phyloP scores from a whole-genome alignment of 2,888 invertebrate genomes.

The Phrixothrix hirtus region DNA sequence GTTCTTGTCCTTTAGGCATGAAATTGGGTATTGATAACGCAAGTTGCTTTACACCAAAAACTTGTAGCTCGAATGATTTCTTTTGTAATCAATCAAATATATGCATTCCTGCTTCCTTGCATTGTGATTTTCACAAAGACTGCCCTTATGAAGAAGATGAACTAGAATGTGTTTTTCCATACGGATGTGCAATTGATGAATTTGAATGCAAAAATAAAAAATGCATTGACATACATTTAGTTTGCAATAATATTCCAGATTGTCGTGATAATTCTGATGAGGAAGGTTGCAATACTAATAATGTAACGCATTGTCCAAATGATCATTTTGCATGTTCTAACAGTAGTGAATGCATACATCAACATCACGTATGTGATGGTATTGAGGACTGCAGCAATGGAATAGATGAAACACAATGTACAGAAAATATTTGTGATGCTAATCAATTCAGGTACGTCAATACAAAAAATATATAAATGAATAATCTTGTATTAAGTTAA shows the following conservation, averaged over 20 bases:
- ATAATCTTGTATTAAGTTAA: conserved; percentile 1
- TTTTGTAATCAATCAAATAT: conserved; percentile 57
- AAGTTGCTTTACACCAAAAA: conserved; percentile 61
- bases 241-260: conserved; percentile 60
- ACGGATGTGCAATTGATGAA: conserved; percentile 53
- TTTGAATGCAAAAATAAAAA: conserved; percentile 61
- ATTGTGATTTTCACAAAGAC: conserved; percentile 50
- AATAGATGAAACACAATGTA: conserved; percentile 57
- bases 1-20: conserved; percentile 71
- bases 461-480: not conserved
- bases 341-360: conserved; percentile 59
- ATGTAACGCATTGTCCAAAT: conserved; percentile 51
- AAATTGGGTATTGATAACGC: conserved; percentile 58
- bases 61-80: conserved; percentile 57
- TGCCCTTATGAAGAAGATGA: conserved; percentile 54
- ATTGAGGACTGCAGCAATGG: conserved; percentile 58
- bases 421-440: conserved; percentile 41
- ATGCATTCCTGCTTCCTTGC: conserved; percentile 49
- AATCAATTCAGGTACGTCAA: conserved; percentile 54
- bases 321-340: conserved; percentile 59
- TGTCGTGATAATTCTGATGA: conserved; percentile 65
- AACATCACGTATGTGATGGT: conserved; percentile 59
- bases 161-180: conserved; percentile 43
- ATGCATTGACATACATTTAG: conserved; percentile 55
- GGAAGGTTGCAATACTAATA: conserved; percentile 53